Conservation (phyloP, 2,113 vertebrate species). For the Danionella cerebrum region DNA sequence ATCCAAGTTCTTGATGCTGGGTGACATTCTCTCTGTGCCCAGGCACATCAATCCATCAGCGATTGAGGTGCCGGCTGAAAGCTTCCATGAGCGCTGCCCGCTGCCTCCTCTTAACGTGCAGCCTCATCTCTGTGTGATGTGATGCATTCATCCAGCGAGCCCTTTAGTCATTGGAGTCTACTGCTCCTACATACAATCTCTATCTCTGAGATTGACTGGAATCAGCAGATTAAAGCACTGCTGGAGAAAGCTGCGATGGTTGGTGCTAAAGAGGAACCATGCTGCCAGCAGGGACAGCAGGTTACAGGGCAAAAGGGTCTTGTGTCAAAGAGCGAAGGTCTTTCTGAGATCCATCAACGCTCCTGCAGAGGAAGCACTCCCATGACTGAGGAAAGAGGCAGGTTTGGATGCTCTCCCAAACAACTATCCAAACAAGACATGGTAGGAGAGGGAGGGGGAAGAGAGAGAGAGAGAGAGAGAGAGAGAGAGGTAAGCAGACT, state of each 20-base stretch:
- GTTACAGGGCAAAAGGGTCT: conserved; percentile 16
- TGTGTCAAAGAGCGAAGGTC: neutral
- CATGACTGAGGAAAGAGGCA: conserved; percentile 30
- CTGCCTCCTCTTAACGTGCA: conserved; percentile 56
- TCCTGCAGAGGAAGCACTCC: conserved; percentile 43
- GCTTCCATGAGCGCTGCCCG: conserved; percentile 26
- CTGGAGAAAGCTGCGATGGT: conserved; percentile 15
- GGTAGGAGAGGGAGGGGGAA: neutral
- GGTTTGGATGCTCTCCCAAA: neutral
- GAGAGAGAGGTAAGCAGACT: conserved; percentile 26
- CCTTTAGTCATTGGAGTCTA: neutral
- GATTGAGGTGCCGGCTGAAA: conserved; percentile 57
- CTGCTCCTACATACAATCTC: neutral
- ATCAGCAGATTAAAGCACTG: conserved; percentile 17
- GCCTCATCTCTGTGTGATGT: conserved; percentile 46
- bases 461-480: conserved; percentile 26
- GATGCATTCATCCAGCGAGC: conserved; percentile 25
- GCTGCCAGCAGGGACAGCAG: conserved; percentile 32
- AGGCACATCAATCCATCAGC: conserved; percentile 57
- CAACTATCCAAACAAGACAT: conserved; percentile 22
- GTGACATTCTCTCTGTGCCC: conserved; percentile 65
- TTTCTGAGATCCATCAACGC: conserved; percentile 25
- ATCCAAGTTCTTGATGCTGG: conserved; percentile 71
- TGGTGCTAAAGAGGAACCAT: conserved; percentile 41
- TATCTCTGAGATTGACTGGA: neutral